Evolutionary conservation across 2,888 invertebrate genomes (phyloP), one percentile per base, ranked within the genome.

Genomic region (Aphodius granarius): DNA sequence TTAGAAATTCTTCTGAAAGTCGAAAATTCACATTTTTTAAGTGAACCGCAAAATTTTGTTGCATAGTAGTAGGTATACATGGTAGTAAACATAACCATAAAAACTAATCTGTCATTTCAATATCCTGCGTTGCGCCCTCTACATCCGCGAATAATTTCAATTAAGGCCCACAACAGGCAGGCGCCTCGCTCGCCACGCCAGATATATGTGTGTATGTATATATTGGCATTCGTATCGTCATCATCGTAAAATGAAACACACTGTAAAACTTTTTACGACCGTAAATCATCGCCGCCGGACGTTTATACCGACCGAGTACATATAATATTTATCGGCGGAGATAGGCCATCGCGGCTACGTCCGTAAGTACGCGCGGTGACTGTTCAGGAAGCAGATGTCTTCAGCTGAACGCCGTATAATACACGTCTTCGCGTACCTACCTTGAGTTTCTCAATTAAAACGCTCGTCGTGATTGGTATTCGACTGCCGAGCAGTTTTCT

Each of bases 201-300:
- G 43, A 43, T 9, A 43, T 43, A 43, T 43, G 13, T 43, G 13
- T 43, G 43, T 43, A 43, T 43, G 13, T 43, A 13, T 43, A 43
- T 43, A 43, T 43, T 43, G 43, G 43, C 43, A 43, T 43, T 43
- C 43, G 43, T 43, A 43, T 43, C 43, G 43, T 43, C 43, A 43
- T 43, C 43, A 43, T 68, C 68, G 68, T 68, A 68, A 68, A 68
- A 68, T 22, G 68, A 22, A 20, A 68, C 68, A 68, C 68, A 68
- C 68, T 68, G 68, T 68, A 68, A 68, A 68, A 68, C 68, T 68
- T 68, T 68, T 68, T 21, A 68, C 68, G 68, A 22, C 68, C 68
- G 68, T 68, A 68, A 68, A 20, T 68, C 68, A 68, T 68, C 20
- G 68, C 21, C 68, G 68, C 9, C 21, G n/a, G 68, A 68, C 68